A percentile compares a stretch with the other conserved stretches of the same genome.
phyloP scores from a whole-genome alignment of 2,797 vertebrate species.

The Meriones psammophilus region DNA sequence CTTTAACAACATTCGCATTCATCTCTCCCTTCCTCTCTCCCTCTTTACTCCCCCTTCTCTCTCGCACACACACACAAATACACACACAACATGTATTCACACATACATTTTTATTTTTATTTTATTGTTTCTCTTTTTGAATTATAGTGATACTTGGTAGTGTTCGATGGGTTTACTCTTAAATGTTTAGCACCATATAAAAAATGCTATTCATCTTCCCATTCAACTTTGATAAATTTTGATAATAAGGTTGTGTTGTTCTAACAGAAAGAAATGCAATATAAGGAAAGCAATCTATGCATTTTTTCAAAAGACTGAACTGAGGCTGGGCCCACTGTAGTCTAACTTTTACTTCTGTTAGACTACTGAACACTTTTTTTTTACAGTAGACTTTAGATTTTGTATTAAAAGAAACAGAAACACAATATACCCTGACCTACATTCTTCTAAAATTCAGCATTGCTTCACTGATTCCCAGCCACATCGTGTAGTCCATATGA shows the following conservation, averaged over 20 bases:
- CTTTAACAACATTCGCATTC: not conserved
- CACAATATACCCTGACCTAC: not conserved
- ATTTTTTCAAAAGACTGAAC: not conserved
- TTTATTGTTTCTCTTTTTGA: not conserved
- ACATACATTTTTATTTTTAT: not conserved
- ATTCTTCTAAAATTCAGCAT: not conserved
- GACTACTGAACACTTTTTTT: not conserved
- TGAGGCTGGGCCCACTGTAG: not conserved
- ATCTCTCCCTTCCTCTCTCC: too few relatives aligned
- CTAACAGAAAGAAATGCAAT: not conserved
- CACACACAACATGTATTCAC: not conserved
- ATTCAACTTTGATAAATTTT: not conserved
- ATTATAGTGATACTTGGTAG: not conserved
- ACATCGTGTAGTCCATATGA: not conserved
- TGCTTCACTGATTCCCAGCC: not conserved
- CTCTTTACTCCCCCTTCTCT: too few relatives aligned
- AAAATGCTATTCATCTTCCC: not conserved
- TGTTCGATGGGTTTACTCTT: not conserved
- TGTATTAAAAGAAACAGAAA: not conserved
- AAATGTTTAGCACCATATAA: not conserved
- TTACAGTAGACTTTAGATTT: constrained; percentile 1
- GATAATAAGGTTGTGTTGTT: not conserved
- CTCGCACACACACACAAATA: not conserved
- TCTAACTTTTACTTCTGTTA: not conserved
- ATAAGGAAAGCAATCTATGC: not conserved